Evolutionary conservation across 2,888 invertebrate species (phyloP), one percentile per base, ranked within the genome.

Genomic region (Oasisia sp.): DNA sequence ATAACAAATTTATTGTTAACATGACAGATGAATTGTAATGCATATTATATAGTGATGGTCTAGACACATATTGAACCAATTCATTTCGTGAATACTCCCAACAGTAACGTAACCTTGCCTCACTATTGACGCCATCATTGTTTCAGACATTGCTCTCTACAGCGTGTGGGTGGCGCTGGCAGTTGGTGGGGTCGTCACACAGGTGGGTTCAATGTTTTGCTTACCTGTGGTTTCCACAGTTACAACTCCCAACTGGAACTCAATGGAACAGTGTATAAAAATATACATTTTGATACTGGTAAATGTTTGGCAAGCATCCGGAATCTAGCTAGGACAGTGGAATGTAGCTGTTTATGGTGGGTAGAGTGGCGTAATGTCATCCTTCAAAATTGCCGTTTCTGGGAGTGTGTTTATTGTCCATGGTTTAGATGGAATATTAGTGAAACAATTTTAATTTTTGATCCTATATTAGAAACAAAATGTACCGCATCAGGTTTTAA

Each of bases 141-240:
- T 74, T 74, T 74, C 74, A 74, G 74, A 74, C 74, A 74, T 74
- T n/a, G 74, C 74, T n/a, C 74, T 74, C 74, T 74, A n/a, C 8
- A 74, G 74, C 27, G 74, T 74, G n/a, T 74, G 74, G 74, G 19
- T 74, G 19, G 74, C 74, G 27, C 74, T 74, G 74, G 74, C 74
- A 74, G 74, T 74, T n/a, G 74, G 74, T 74, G 74, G 74, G 27
- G 7, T n/a, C 27, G 27, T 74, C 27, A 74, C n/a, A 74, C 74
- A 74, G 74, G 74, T 74, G 27, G 19, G 74, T 74, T 74, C 14
- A 74, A 74, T 27, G 7, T 74, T 2, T 74, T 74, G 7, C 27
- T 19, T 27, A n/a, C 27, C n/a, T 27, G n/a, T 27, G 74, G 74
- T 27, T n/a, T 74, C 14, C 27, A 7, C 27, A 12, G 14, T 2